Percentiles rank a stretch among this genome's conserved stretches.
Evolutionary conservation across 2,797 vertebrate genomes (phyloP).

Genomic region (Corythornis leucogaster): DNA sequence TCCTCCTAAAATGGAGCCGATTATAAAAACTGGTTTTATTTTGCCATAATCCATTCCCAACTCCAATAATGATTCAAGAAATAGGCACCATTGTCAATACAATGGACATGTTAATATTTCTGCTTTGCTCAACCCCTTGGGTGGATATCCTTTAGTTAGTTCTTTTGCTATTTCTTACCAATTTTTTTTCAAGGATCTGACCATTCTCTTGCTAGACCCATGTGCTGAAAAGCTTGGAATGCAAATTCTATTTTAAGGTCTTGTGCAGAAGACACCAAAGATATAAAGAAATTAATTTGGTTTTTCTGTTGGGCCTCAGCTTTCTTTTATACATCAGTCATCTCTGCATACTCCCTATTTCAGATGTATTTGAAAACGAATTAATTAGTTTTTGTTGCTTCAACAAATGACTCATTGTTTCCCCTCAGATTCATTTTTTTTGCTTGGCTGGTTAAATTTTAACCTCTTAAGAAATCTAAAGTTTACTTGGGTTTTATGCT

Average conservation of each 20-base stretch:
- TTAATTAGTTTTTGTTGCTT: not conserved
- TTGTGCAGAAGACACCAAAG: not conserved
- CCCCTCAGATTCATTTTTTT: not conserved
- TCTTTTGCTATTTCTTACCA: not conserved
- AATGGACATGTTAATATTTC: not conserved
- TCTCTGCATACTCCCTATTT: not conserved
- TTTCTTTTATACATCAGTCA: not conserved
- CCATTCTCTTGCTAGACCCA: rapidly evolving
- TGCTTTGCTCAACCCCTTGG: not conserved
- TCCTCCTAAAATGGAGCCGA: not conserved
- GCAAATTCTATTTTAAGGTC: not conserved
- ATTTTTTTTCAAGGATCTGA: not conserved
- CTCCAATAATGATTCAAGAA: not conserved
- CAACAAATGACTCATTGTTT: not conserved
- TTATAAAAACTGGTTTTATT: not conserved
- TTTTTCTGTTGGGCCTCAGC: not conserved
- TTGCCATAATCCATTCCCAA: not conserved
- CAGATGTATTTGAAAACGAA: not conserved
- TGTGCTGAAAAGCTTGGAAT: not conserved
- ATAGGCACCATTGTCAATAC: not conserved
- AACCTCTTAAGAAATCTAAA: not conserved
- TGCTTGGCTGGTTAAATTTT: not conserved
- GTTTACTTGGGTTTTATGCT: not conserved
- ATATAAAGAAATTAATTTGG: not conserved
- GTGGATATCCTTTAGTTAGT: not conserved